phyloP scores from a whole-genome alignment of 2,888 invertebrate genomes.

The Dermolepida albohirtum region DNA sequence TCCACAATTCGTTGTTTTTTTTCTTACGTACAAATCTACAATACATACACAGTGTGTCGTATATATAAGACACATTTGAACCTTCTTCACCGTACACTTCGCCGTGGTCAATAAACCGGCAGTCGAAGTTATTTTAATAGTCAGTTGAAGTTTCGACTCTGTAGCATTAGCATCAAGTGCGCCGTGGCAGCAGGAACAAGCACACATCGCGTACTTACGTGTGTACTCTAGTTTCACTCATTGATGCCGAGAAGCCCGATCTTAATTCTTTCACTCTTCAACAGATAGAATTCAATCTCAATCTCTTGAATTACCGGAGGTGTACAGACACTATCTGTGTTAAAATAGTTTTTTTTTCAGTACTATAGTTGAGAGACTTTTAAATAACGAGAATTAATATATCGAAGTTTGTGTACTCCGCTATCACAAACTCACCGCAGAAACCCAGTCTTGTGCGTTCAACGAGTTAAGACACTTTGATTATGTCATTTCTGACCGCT shows the following conservation, averaged over 20 bases:
- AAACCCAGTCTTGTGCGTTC: constrained; percentile 26
- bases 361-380: neutral
- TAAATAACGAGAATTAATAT: constrained; percentile 12
- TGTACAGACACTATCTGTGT: too few relatives aligned
- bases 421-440: constrained; percentile 7
- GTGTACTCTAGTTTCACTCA: constrained; percentile 6
- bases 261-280: constrained; percentile 13
- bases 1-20: neutral
- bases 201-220: constrained; percentile 32
- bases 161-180: constrained; percentile 39
- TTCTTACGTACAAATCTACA: constrained; percentile 23
- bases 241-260: constrained; percentile 23
- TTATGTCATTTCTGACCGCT: constrained; percentile 34
- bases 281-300: constrained; percentile 8
- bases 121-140: constrained; percentile 39
- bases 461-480: constrained; percentile 13
- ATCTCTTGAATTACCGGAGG: neutral
- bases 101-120: constrained; percentile 38
- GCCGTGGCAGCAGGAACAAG: constrained; percentile 34
- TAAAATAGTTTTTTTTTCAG: too few relatives aligned
- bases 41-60: constrained; percentile 27
- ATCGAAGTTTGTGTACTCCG: constrained; percentile 11
- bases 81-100: constrained; percentile 35
- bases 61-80: constrained; percentile 37
- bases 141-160: constrained; percentile 39